Percentiles rank a stretch among this genome's conserved stretches.
These are phyloP conservation scores for Anthoscopus minutus DNA, from an alignment of 2,113 vertebrate genomes.

Conservation along the genomic window DNA sequence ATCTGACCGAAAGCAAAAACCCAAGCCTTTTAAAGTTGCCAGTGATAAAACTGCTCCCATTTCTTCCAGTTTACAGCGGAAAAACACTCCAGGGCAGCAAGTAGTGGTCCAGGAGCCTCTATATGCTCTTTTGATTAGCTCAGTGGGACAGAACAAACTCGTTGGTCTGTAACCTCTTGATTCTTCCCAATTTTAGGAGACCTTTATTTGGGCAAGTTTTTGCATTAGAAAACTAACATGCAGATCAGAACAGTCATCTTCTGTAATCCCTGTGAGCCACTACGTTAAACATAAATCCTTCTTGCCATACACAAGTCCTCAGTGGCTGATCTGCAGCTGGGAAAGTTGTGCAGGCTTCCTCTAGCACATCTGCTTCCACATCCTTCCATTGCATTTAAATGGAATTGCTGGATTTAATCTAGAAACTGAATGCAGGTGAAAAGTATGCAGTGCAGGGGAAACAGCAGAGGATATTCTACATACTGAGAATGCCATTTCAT, in stretches of 20 bases:
- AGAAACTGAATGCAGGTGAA: not conserved
- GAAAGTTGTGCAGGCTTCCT: not conserved
- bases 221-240: not conserved
- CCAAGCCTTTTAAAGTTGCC: not conserved
- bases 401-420: too few species aligned
- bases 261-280: not conserved
- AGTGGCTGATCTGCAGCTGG: not conserved
- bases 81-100: not conserved
- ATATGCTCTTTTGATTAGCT: not conserved
- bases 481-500: not conserved
- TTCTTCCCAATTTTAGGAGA: not conserved
- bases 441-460: not conserved
- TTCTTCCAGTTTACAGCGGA: not conserved
- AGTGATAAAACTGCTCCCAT: accelerated
- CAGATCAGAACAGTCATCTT: not conserved
- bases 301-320: accelerated
- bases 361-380: not conserved
- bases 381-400: not conserved
- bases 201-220: not conserved
- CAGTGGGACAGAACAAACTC: not conserved
- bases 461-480: not conserved
- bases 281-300: not conserved
- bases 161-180: not conserved
- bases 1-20: not conserved
- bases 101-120: not conserved